Percentiles rank a stretch among this genome's conserved stretches.
These are phyloP conservation scores for Diphyllodes magnificus DNA, from an alignment of 2,113 vertebrate genomes.

Conservation along the genomic window DNA sequence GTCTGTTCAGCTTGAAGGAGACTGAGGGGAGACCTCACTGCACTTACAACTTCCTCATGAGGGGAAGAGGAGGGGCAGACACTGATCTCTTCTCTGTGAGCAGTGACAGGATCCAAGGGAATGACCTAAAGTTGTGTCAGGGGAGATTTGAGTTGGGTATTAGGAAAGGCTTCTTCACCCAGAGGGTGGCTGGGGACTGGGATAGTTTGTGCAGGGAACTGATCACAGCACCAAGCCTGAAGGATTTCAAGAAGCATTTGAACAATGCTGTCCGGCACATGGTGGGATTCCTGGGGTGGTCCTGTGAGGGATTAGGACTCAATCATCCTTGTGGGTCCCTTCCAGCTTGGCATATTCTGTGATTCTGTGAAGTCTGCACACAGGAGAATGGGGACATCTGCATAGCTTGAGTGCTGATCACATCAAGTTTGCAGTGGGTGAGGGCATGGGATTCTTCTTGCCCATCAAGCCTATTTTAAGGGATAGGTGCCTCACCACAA, in stretches of 20 bases:
- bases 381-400: neutral
- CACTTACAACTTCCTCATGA: neutral
- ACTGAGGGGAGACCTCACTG: neutral
- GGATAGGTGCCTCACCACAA: neutral
- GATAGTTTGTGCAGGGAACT: neutral
- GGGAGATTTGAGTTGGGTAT: neutral
- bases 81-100: neutral
- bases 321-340: neutral
- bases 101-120: neutral
- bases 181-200: neutral
- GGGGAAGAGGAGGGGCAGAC: neutral
- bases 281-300: neutral
- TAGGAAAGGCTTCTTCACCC: neutral
- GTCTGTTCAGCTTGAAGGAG: neutral
- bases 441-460: neutral
- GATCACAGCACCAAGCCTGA: neutral
- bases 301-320: neutral
- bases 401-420: neutral
- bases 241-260: neutral
- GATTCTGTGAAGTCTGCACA: neutral
- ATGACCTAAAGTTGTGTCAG: neutral
- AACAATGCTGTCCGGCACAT: neutral
- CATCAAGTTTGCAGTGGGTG: neutral
- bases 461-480: neutral
- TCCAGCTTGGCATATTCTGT: neutral